Evolutionary conservation across 2,113 vertebrate species (phyloP).

Genomic region (Atractosteus spatula): DNA sequence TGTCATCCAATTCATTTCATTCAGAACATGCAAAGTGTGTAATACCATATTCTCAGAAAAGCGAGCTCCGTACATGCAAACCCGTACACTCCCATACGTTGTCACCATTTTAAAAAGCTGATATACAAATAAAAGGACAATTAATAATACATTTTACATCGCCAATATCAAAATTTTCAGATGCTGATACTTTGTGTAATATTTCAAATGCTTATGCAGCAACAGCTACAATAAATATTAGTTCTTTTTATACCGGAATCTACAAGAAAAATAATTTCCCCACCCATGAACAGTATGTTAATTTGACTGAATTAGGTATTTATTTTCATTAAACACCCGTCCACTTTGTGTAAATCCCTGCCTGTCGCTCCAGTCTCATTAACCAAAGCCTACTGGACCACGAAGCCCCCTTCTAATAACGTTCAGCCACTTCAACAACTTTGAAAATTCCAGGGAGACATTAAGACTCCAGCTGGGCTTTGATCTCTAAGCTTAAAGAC

Average conservation of each 20-base stretch:
- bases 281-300: neutral
- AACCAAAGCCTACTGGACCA: constrained; percentile 28
- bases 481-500: constrained; percentile 28
- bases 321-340: neutral
- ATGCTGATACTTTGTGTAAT: no score
- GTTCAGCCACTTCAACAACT: constrained; percentile 26
- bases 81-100: no score
- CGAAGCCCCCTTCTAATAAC: constrained; percentile 23
- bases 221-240: constrained; percentile 13
- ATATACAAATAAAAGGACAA: no score
- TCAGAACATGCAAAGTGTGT: no score
- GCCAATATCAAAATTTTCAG: no score
- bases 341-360: neutral
- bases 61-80: no score
- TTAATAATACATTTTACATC: no score
- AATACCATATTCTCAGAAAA: no score
- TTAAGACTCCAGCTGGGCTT: constrained; percentile 37
- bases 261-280: neutral
- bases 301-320: neutral
- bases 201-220: no score
- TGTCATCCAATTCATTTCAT: no score
- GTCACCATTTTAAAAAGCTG: no score
- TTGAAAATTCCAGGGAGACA: constrained; percentile 25
- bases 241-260: constrained; percentile 18
- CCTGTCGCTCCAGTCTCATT: constrained; percentile 25